Percentiles rank a stretch among this genome's conserved stretches.
phyloP scores from a whole-genome alignment of 2,113 vertebrate species.

The Quiscalus mexicanus region DNA sequence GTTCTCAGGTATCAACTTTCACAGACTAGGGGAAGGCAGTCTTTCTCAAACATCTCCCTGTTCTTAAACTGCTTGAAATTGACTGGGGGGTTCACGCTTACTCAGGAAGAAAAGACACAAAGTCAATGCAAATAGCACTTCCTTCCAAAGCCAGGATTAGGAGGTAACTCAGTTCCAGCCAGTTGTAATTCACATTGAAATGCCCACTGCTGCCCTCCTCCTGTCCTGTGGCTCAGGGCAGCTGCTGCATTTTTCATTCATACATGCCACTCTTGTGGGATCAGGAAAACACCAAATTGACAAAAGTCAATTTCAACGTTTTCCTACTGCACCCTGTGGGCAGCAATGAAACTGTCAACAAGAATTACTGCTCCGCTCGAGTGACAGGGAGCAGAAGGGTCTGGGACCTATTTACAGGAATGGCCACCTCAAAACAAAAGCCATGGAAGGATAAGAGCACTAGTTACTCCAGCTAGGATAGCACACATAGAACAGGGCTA shows the following conservation, averaged over 20 bases:
- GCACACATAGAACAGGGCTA: neutral
- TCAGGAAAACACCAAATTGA: neutral
- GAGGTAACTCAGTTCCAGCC: neutral
- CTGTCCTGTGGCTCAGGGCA: neutral
- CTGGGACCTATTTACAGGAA: conserved; percentile 16
- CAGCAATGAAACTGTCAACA: conserved; percentile 9
- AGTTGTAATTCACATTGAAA: neutral
- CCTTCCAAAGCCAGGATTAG: neutral
- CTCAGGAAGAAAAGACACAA: neutral
- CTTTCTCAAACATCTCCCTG: neutral
- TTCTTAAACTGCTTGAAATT: neutral
- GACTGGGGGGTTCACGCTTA: neutral
- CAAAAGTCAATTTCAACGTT: neutral
- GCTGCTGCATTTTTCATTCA: neutral
- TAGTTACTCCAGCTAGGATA: neutral
- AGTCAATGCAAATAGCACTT: neutral
- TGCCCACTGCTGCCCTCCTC: neutral
- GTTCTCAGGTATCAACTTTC: neutral
- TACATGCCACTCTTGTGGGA: neutral
- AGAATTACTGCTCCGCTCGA: neutral
- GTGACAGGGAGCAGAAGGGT: neutral
- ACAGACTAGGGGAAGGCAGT: neutral
- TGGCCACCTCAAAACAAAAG: conserved; percentile 13
- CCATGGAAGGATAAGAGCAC: neutral
- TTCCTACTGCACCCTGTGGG: neutral